A percentile compares a stretch with the other conserved stretches of the same genome.
Evolutionary conservation across 1,140 invertebrate species (phyloP).

Genomic region (Eufriesea mexicana): DNA sequence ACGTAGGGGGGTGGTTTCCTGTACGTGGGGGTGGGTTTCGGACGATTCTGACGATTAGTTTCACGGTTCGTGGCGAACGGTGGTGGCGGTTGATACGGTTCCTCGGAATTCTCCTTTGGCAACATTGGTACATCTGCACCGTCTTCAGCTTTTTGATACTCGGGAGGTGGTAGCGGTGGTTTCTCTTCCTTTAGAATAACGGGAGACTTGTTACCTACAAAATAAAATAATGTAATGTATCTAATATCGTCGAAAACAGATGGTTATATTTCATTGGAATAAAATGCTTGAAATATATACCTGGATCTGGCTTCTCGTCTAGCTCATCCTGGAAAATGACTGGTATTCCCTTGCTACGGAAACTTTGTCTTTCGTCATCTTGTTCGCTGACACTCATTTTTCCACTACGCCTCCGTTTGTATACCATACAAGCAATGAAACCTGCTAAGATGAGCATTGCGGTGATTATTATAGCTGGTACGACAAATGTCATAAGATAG

Average conservation of each 20-base stretch:
- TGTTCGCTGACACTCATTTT: conserved; percentile 90
- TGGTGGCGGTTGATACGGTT: conserved; percentile 86
- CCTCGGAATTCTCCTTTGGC: conserved; percentile 80
- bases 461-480: conserved; percentile 94
- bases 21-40: conserved; percentile 92
- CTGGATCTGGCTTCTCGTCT: conserved; percentile 93
- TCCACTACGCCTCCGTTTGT: conserved; percentile 90
- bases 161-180: conserved; percentile 91
- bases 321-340: conserved; percentile 97
- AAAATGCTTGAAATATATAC: conserved; percentile 66
- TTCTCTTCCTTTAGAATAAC: conserved; percentile 97
- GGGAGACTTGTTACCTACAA: conserved; percentile 89
- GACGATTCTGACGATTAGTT: conserved; percentile 85
- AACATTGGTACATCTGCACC: conserved; percentile 80
- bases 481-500: conserved; percentile 94
- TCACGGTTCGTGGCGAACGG: conserved; percentile 89
- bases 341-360: conserved; percentile 95
- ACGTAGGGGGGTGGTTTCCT: conserved; percentile 95
- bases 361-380: conserved; percentile 91
- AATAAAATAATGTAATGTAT: not conserved
- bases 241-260: not conserved
- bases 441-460: conserved; percentile 93
- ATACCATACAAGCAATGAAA: conserved; percentile 94
- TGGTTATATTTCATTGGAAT: not conserved
- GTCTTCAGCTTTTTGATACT: conserved; percentile 86